Evolutionary conservation across 2,888 invertebrate genomes (phyloP), one percentile per base, ranked within the genome.

Genomic region (Athetis lepigone): DNA sequence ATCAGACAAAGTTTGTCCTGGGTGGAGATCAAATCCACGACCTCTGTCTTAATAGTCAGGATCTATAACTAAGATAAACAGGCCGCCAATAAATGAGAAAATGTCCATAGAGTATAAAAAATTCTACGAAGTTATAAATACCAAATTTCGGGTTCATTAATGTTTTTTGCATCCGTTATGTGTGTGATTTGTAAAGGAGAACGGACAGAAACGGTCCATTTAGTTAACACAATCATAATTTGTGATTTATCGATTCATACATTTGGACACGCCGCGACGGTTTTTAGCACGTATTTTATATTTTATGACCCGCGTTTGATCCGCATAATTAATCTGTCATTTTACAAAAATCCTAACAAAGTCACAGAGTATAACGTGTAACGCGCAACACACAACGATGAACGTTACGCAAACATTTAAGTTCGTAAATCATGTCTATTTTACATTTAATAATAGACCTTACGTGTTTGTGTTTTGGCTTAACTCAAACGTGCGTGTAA

Each of bases 381-480:
- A 33, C 29, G 16, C 23, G 29, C 50, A 40, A 74, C 29, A 75
- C 27, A 69, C 33, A 58, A 19, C 45, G 51, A 50, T 51, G 33
- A 40, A 59, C 56, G 39, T 54, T 59, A 62, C 56, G 50, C 58
- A 70, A 66, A 76, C 77, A 70, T 29, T 21, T 33, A 23, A 63
- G 66, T 79, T 55, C n/a, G 45, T 79, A 47, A 23, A 71, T 70
- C 60, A 76, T 49, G 72, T 46, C 49, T 63, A 60, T 62, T 58
- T 13, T 33, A 63, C 57, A 66, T 55, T 59, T 66, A 66, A 66
- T 63, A 66, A 75, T 79, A 65, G 60, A 43, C 49, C 19, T 63
- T 62, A 66, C 54, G 55, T 76, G 77, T 79, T 79, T 76, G 77
- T 70, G n/a, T 63, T 76, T 59, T 43, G 58, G 63, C 58, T 79